Percentiles rank a stretch among this genome's conserved stretches.
phyloP scores from a whole-genome alignment of 1,140 invertebrate species.

The Vanessa tameamea region DNA sequence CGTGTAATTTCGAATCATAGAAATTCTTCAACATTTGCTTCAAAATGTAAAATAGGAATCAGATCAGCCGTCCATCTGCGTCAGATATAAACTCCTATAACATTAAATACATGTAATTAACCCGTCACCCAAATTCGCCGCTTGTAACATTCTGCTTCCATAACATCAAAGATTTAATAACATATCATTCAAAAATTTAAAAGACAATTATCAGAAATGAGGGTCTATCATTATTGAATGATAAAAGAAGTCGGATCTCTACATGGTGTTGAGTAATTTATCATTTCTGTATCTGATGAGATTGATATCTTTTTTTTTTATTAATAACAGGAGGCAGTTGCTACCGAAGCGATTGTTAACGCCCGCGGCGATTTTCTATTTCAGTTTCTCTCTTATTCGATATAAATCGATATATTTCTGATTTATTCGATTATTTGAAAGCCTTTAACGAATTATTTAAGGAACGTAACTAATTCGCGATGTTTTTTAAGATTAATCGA shows the following conservation, averaged over 20 bases:
- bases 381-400: neutral
- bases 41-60: no score
- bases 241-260: slow-evolving; percentile 26
- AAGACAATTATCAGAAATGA: slow-evolving; percentile 55
- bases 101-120: slow-evolving; percentile 3
- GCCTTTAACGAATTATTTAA: neutral
- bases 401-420: neutral
- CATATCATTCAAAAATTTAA: slow-evolving; percentile 49
- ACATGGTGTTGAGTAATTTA: slow-evolving; percentile 19
- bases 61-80: neutral
- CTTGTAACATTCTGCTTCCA: slow-evolving; percentile 14
- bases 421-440: neutral
- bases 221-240: slow-evolving; percentile 40
- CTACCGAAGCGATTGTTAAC: slow-evolving; percentile 16
- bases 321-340: slow-evolving; percentile 16
- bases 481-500: slow-evolving; percentile 4
- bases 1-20: no score
- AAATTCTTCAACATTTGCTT: no score
- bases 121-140: neutral
- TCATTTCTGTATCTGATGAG: slow-evolving; percentile 18
- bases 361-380: slow-evolving; percentile 8
- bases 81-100: neutral
- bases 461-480: slow-evolving; percentile 10
- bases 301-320: slow-evolving; percentile 10
- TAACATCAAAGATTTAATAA: slow-evolving; percentile 47